Evolutionary conservation across 2,113 vertebrate genomes (phyloP).

Genomic region (Morone saxatilis): DNA sequence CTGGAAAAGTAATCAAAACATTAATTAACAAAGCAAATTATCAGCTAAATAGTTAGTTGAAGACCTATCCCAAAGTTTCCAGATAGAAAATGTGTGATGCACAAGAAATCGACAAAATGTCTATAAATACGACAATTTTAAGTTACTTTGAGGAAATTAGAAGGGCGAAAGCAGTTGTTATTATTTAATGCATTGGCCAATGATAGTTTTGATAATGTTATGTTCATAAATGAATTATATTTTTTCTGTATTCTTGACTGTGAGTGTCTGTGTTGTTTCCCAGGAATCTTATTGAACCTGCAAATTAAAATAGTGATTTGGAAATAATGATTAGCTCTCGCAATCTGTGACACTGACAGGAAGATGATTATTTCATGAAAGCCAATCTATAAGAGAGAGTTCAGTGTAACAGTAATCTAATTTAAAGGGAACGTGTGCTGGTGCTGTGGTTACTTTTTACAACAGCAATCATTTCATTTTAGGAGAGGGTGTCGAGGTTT

Average conservation of each 20-base stretch:
- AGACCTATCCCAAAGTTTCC: background rate
- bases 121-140: no score
- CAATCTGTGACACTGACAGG: background rate
- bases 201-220: background rate
- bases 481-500: background rate
- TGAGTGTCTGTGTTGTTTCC: background rate
- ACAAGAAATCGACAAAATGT: no score
- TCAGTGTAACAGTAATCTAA: background rate
- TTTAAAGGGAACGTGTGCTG: background rate
- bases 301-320: background rate
- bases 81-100: no score
- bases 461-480: background rate
- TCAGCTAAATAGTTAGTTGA: background rate
- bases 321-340: background rate
- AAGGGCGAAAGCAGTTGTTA: background rate
- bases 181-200: background rate
- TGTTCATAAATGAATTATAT: no score
- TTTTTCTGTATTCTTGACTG: background rate
- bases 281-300: no score
- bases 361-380: background rate
- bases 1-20: background rate
- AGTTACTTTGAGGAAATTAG: no score
- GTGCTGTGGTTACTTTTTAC: background rate
- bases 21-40: background rate
- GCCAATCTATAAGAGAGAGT: background rate